Percentiles rank a stretch among this genome's conserved stretches.
Evolutionary conservation across 2,888 invertebrate genomes (phyloP).

Genomic region (Drosophila neoperkinsi): DNA sequence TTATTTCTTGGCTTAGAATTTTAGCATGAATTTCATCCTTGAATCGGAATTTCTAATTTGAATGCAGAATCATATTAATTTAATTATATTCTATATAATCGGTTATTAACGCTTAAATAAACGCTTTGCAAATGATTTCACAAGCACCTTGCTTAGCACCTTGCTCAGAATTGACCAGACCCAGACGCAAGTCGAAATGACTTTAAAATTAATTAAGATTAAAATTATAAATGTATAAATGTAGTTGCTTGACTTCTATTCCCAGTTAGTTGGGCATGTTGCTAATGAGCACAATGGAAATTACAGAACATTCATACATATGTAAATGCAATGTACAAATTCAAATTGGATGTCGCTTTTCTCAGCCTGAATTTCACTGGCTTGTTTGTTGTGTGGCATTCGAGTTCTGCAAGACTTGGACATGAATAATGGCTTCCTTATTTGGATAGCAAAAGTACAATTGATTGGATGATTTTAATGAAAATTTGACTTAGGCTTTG

Average conservation of each 20-base stretch:
- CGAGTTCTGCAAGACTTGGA: not conserved
- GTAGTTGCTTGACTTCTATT: not conserved
- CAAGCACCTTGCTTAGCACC: not conserved
- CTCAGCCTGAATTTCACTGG: not conserved
- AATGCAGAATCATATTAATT: not conserved
- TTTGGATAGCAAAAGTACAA: conserved; percentile 27
- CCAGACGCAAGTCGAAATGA: conserved; percentile 2
- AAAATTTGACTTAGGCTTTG: conserved; percentile 15
- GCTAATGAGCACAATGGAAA: conserved; percentile 23
- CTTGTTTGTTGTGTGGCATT: conserved; percentile 15
- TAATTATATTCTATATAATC: not conserved
- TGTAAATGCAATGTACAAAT: conserved; percentile 17
- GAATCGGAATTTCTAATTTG: not conserved
- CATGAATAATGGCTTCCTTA: conserved; percentile 35
- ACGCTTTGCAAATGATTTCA: not conserved
- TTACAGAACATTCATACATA: not conserved
- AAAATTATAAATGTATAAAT: not conserved
- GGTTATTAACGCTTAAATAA: not conserved
- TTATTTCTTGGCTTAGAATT: not conserved
- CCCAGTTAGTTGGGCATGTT: not conserved
- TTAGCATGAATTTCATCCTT: not conserved
- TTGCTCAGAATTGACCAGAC: conserved; percentile 1
- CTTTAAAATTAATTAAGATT: conserved; percentile 5
- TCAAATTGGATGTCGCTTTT: conserved; percentile 14
- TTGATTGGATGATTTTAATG: conserved; percentile 38